Evolutionary conservation across 1,140 invertebrate species (phyloP).

Genomic region (Drosophila setifemur): DNA sequence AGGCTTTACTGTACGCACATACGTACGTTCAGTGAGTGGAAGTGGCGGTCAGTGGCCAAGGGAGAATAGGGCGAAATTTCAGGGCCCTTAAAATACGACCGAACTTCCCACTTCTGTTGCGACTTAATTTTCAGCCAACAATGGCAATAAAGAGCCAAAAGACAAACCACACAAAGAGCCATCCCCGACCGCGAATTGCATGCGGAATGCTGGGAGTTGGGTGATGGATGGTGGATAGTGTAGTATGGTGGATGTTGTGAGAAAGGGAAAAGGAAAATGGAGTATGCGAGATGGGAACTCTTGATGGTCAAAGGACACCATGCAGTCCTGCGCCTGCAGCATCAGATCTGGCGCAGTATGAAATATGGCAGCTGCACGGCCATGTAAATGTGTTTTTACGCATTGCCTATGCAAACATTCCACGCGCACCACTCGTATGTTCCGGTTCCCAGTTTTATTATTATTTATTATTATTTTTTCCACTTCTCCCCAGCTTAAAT

Average conservation of each 20-base stretch:
- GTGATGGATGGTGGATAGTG: neutral
- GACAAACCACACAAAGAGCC: constrained; percentile 18
- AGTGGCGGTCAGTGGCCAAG: neutral
- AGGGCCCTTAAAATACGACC: neutral
- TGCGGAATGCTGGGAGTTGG: constrained; percentile 7
- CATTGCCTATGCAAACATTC: neutral
- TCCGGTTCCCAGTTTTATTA: neutral
- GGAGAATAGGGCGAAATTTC: neutral
- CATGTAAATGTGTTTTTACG: constrained; percentile 9
- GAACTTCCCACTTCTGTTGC: neutral
- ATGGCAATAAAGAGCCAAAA: constrained; percentile 24
- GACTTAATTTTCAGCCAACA: constrained; percentile 34
- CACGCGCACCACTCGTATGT: too few species aligned
- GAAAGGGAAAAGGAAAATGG: neutral
- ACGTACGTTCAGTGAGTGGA: neutral
- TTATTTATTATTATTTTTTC: neutral
- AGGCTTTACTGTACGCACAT: constrained; percentile 3
- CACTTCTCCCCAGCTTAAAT: too few species aligned
- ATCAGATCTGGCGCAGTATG: neutral
- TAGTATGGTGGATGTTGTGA: too few species aligned
- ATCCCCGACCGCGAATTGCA: neutral
- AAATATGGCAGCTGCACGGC: constrained; percentile 3
- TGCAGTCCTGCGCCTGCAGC: too few species aligned
- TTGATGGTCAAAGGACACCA: neutral
- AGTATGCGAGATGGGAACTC: neutral